Evolutionary conservation across 1,140 invertebrate genomes (phyloP), one percentile per base, ranked within the genome.

Genomic region (Oedothorax gibbosus): DNA sequence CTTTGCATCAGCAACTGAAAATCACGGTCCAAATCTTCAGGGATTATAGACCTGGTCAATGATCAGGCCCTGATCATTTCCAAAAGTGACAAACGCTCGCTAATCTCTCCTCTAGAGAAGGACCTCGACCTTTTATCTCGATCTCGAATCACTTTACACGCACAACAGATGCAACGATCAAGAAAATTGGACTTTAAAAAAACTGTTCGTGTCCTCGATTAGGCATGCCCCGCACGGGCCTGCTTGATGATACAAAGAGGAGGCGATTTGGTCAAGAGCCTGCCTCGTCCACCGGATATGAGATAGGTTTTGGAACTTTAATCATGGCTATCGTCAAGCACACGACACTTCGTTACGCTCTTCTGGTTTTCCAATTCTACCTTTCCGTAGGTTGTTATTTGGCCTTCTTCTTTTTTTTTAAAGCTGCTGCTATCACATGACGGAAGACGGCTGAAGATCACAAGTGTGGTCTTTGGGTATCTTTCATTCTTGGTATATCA

Each of bases 201-300:
- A 78, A 78, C 49, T 66, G 64, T 51, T n/a, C 49, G 9, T 75
- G 12, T 75, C 49, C 65, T 20, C 69, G 71, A 83, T 83, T 76
- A 83, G 51, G 81, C 81, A 83, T 75, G 69, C 81, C 51, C 18
- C 50, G 81, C 81, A 83, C 81, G 81, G 66, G 81, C 71, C 56
- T 60, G 57, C 49, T 15, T 53, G 35, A 35, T 35, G 35, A 35
- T 35, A 35, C 35, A 75, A 73, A 66, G 60, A 75, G 35, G 51
- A 60, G 81, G 15, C 50, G 49, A 65, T 49, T 66, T 66, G 21
- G 68, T 72, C 53, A 10, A 73, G 65, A 53, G 62, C 65, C 65
- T 21, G 5, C 35, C 35, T 35, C 35, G 12, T 57, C 20, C 79
- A 83, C 81, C 81, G 81, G 81, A 83, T 83, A 83, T 83, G 81